A percentile compares a stretch with the other conserved stretches of the same genome.
Conservation (phyloP, 2,113 vertebrate species). For the Lethenteron camtschaticum region DNA sequence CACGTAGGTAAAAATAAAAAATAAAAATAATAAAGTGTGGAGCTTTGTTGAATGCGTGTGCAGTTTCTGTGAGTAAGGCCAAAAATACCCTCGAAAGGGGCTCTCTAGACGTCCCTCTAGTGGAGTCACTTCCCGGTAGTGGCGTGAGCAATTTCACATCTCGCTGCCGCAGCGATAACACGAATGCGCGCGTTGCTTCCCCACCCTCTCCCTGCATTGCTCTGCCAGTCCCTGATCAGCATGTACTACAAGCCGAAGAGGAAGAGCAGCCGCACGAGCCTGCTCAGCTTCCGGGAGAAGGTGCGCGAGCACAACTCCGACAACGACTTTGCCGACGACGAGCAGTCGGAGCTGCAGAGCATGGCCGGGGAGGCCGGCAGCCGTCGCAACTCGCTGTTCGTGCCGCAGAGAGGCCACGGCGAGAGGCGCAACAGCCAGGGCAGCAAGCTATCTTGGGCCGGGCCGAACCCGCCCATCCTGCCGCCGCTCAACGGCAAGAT, state of each 20-base stretch:
- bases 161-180: no score
- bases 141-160: no score
- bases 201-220: slow-evolving; percentile 16
- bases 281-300: slow-evolving; percentile 58
- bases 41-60: no score
- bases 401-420: slow-evolving; percentile 28
- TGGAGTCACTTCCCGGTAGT: no score
- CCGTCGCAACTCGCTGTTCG: slow-evolving; percentile 39
- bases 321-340: slow-evolving; percentile 71
- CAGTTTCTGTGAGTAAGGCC: no score
- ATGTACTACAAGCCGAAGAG: slow-evolving; percentile 21
- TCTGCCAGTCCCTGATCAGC: slow-evolving; percentile 1
- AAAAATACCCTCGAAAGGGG: no score
- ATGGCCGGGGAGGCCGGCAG: slow-evolving; percentile 56
- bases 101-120: no score
- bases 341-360: slow-evolving; percentile 30
- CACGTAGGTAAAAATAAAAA: no score
- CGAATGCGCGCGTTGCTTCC: slow-evolving; percentile 17
- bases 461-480: slow-evolving; percentile 28
- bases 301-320: slow-evolving; percentile 49
- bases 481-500: slow-evolving; percentile 39
- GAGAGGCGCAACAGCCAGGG: slow-evolving; percentile 40
- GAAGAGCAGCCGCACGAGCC: slow-evolving; percentile 56
- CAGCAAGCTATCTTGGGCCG: slow-evolving; percentile 28
- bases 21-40: no score